phyloP scores from a whole-genome alignment of 2,113 vertebrate genomes.

The Danionella cerebrum region DNA sequence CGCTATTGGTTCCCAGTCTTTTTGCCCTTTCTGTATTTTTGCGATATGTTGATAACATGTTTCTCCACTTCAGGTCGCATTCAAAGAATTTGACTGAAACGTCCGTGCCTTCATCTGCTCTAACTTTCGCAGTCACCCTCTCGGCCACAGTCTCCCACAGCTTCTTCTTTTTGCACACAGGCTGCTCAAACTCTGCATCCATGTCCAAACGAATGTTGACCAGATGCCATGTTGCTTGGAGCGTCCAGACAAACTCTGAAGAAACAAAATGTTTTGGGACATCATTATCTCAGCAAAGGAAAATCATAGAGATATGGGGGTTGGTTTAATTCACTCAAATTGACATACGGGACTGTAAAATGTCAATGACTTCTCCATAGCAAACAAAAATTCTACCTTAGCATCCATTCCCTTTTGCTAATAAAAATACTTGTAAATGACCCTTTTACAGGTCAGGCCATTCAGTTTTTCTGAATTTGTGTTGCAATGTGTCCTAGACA shows the following conservation, averaged over 20 bases:
- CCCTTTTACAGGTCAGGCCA: no score
- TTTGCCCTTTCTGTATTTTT: slow-evolving; percentile 62
- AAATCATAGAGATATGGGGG: no score
- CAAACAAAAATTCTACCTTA: no score
- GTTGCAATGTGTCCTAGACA: no score
- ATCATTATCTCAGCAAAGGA: no score
- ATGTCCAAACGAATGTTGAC: slow-evolving; percentile 62
- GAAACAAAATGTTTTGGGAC: not conserved
- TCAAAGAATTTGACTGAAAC: slow-evolving; percentile 59
- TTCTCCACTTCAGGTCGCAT: slow-evolving; percentile 71
- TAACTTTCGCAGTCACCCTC: slow-evolving; percentile 54
- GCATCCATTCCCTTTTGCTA: no score
- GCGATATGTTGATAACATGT: slow-evolving; percentile 68
- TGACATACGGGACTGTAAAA: no score
- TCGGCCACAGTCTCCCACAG: slow-evolving; percentile 67
- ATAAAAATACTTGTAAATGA: no score
- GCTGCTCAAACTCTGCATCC: slow-evolving; percentile 64
- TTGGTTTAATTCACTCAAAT: not conserved
- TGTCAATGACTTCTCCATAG: no score
- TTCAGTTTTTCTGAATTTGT: no score
- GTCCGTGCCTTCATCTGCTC: slow-evolving; percentile 39
- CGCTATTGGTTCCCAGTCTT: slow-evolving; percentile 47
- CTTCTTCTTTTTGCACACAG: slow-evolving; percentile 69
- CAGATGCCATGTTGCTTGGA: slow-evolving; percentile 67
- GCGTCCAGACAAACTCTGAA: slow-evolving; percentile 66